phyloP scores from a whole-genome alignment of 1,140 invertebrate species.

The Procambarus virginalis region DNA sequence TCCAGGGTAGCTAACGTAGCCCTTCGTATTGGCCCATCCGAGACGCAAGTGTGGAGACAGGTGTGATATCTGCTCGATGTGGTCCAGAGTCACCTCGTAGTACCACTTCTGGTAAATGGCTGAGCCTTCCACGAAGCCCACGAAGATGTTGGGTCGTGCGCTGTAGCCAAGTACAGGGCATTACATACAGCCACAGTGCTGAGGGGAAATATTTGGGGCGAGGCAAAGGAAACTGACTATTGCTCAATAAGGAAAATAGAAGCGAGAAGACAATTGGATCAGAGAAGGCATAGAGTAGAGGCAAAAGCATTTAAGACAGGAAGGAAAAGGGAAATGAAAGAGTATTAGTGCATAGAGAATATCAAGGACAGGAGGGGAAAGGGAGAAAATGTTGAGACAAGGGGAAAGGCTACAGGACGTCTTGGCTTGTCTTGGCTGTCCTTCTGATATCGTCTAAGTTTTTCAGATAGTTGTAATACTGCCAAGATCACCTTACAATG shows the following conservation, averaged over 20 bases:
- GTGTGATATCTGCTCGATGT: conserved; percentile 94
- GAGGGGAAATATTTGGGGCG: not conserved
- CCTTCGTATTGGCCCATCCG: conserved; percentile 97
- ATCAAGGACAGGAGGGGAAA: no score
- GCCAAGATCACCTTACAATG: no score
- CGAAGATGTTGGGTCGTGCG: conserved; percentile 97
- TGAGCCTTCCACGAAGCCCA: conserved; percentile 96
- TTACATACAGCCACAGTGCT: not conserved
- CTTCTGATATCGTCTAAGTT: no score
- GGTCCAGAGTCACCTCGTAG: conserved; percentile 98
- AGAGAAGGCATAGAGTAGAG: not conserved
- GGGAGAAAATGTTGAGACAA: conserved; percentile 79
- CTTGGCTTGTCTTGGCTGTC: no score
- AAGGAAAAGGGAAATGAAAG: no score
- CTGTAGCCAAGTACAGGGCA: conserved; percentile 77
- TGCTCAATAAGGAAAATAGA: not conserved
- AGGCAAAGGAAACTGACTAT: not conserved
- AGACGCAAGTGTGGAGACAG: conserved; percentile 95
- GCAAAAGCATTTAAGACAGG: no score
- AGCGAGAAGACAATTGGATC: not conserved
- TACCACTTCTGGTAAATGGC: conserved; percentile 99
- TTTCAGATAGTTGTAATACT: no score
- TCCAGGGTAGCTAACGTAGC: conserved; percentile 95
- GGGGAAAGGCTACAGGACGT: conserved; percentile 54
- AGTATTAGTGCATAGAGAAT: no score